These are phyloP conservation scores for Anastrepha obliqua DNA, from an alignment of 1,140 invertebrate species.

Conservation along the genomic window DNA sequence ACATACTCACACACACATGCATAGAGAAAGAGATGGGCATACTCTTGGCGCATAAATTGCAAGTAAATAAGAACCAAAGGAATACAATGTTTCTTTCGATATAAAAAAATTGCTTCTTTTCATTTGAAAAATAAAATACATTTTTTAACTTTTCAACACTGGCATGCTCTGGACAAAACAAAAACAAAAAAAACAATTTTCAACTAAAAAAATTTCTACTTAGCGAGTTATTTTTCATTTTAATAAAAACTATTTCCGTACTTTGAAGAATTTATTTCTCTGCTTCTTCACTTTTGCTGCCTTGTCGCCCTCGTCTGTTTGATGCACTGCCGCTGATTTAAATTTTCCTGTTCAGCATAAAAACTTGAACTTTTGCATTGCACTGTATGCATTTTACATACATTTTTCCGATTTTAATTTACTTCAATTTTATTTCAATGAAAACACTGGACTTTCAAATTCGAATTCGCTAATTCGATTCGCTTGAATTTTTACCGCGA, in stretches of 20 bases:
- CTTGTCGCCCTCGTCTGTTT: background rate
- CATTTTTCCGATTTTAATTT: conserved; percentile 28
- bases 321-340: background rate
- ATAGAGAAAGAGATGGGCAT: too few relatives aligned
- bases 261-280: background rate
- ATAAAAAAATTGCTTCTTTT: too few relatives aligned
- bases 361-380: conserved; percentile 25
- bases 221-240: background rate
- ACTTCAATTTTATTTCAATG: conserved; percentile 27
- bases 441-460: background rate
- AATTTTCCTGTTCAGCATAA: conserved; percentile 29
- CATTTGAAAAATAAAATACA: too few relatives aligned
- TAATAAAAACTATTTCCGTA: conserved; percentile 1
- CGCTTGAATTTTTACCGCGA: conserved; percentile 17
- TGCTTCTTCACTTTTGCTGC: background rate
- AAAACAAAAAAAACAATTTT: background rate
- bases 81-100: too few relatives aligned
- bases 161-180: background rate
- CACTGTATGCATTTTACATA: conserved; percentile 21
- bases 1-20: too few relatives aligned
- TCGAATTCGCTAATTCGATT: conserved; percentile 29
- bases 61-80: too few relatives aligned
- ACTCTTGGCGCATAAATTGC: too few relatives aligned
- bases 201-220: background rate
- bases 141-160: background rate